Evolutionary conservation across 1,140 invertebrate species (phyloP), one percentile per base, ranked within the genome.

Genomic region (Hestina assimilis): DNA sequence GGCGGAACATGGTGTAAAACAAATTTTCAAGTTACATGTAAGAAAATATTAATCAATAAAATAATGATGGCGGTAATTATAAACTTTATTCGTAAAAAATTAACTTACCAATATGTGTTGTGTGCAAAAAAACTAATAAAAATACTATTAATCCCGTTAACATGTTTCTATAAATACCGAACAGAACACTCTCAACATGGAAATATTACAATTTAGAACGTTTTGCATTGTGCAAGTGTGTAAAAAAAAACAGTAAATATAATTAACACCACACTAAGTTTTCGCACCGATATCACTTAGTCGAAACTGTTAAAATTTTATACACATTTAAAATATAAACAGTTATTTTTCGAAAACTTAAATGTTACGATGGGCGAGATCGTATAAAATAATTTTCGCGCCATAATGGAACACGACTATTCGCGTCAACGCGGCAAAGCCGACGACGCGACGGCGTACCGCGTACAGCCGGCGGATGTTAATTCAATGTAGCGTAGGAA

Each of bases 161-260:
- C 83, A 86, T 86, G 73, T 80, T 85, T 75, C 68, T 64, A 78
- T 61, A 66, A 73, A 69, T 81, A 75, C 69, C 50, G 76, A 76
- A 69, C 66, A 66, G 57, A 67, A 66, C 79, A 77, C 75, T 74
- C 64, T 73, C 62, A 66, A 71, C 62, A 69, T 71, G 54, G 55
- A 70, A 67, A 52, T 38, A 35, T 71, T 72, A 73, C 71, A 79
- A 80, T 68, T 73, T 53, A 79, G 59, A 80, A 82, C 61, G 66
- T 67, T 82, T 78, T 75, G 71, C 83, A 86, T 86, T 63, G 75
- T 86, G 79, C 54, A 74, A 48, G 46, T 52, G 42, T 64, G 63
- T 52, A 51, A 63, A 57, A 66, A 66, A 68, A 33, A 66, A 63
- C 54, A 63, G 56, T 63, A 63, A 59, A 62, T 65, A 47, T 59